Evolutionary conservation across 1,140 invertebrate species (phyloP).

Genomic region (Meloidogyne floridensis): DNA sequence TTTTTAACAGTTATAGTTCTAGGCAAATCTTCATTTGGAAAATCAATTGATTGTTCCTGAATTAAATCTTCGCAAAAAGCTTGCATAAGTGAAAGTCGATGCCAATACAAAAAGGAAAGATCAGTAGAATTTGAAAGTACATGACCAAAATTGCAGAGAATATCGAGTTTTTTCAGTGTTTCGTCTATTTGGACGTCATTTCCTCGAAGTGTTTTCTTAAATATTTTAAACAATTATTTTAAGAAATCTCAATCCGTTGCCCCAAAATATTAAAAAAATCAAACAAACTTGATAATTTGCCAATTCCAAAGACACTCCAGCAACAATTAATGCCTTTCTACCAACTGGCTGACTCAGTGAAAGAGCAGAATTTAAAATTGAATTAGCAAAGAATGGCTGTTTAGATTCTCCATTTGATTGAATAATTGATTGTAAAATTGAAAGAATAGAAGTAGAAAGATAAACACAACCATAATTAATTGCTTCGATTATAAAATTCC

Average conservation of each 20-base stretch:
- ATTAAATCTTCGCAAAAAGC: constrained; percentile 77
- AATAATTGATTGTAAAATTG: constrained; percentile 39
- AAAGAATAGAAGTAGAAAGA: constrained; percentile 15
- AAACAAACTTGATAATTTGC: constrained; percentile 50
- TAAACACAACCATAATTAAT: constrained; percentile 50
- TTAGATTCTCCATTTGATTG: constrained; percentile 63
- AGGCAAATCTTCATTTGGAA: neutral
- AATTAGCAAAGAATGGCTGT: constrained; percentile 73
- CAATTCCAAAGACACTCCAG: constrained; percentile 61
- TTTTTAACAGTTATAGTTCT: neutral
- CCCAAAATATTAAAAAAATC: constrained; percentile 8
- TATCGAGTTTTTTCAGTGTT: constrained; percentile 73
- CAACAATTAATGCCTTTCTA: constrained; percentile 69
- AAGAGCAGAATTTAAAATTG: constrained; percentile 35
- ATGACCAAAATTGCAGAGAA: constrained; percentile 50
- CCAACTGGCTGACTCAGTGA: constrained; percentile 71
- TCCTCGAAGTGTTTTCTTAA: neutral
- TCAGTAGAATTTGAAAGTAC: constrained; percentile 73
- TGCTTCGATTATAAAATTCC: constrained; percentile 71
- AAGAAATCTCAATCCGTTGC: constrained; percentile 65
- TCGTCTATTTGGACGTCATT: constrained; percentile 64
- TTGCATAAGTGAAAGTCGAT: constrained; percentile 75
- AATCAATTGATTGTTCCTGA: constrained; percentile 68
- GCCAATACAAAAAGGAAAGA: constrained; percentile 81
- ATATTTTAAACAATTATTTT: constrained; percentile 44